Conservation (phyloP, 2,888 invertebrate species). For the Monochamus alternatus region DNA sequence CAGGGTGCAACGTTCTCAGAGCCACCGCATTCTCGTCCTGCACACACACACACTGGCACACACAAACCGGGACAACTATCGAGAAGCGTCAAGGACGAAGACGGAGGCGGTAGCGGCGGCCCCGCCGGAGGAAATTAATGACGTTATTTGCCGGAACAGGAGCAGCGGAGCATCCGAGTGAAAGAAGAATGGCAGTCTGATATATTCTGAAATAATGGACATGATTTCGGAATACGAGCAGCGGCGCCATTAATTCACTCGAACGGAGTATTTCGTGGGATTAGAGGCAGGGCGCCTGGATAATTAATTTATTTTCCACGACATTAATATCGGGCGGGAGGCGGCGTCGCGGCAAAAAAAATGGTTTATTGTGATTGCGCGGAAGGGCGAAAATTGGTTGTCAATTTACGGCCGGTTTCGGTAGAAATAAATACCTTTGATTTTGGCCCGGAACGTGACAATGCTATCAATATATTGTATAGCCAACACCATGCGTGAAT, state of each 20-base stretch:
- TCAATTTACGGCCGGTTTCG: neutral
- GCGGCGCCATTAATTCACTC: conserved; percentile 57
- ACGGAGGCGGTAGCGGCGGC: neutral
- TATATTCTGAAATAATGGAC: conserved; percentile 59
- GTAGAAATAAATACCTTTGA: no score
- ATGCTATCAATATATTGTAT: no score
- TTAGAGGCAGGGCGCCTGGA: conserved; percentile 42
- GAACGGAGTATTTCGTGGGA: conserved; percentile 49
- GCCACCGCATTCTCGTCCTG: neutral
- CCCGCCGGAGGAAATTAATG: conserved; percentile 49
- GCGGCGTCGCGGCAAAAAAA: conserved; percentile 26
- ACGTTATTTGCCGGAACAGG: conserved; percentile 53
- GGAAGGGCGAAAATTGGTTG: conserved; percentile 3
- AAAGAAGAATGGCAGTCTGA: conserved; percentile 54
- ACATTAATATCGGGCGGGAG: conserved; percentile 53
- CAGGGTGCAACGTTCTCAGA: neutral
- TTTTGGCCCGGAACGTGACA: no score
- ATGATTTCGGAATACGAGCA: conserved; percentile 54
- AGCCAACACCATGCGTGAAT: no score
- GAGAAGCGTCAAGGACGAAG: conserved; percentile 1
- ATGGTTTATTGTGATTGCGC: conserved; percentile 20
- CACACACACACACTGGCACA: neutral
- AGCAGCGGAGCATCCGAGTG: conserved; percentile 43
- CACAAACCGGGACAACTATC: neutral
- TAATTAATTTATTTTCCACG: conserved; percentile 60